A percentile compares a stretch with the other conserved stretches of the same genome.
These are phyloP conservation scores for Gonatopus flavifemur DNA, from an alignment of 1,140 invertebrate genomes.

Conservation along the genomic window DNA sequence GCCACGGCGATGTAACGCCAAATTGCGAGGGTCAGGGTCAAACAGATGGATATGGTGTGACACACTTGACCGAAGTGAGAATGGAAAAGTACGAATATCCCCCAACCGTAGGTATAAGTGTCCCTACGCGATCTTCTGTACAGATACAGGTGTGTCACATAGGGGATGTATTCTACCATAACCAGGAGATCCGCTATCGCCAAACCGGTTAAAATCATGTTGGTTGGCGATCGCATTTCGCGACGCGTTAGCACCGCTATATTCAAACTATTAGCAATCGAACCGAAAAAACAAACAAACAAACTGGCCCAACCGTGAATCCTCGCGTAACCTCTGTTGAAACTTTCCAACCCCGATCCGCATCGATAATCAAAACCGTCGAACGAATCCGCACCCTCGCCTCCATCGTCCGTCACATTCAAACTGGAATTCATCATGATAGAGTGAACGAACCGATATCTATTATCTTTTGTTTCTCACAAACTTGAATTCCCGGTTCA, in stretches of 20 bases:
- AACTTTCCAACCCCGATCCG: constrained; percentile 48
- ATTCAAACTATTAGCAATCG: constrained; percentile 89
- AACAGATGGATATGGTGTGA: constrained; percentile 91
- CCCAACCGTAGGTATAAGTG: constrained; percentile 74
- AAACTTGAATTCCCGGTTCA: too few species aligned
- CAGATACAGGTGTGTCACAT: constrained; percentile 79
- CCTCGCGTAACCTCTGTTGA: constrained; percentile 53
- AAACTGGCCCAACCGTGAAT: constrained; percentile 75
- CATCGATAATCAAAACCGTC: constrained; percentile 52
- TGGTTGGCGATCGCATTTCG: constrained; percentile 92
- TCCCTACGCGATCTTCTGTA: constrained; percentile 61
- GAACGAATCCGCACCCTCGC: constrained; percentile 5
- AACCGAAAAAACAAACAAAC: constrained; percentile 87
- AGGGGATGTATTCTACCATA: constrained; percentile 93
- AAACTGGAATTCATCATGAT: constrained; percentile 3
- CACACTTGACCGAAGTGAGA: constrained; percentile 81
- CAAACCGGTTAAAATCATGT: constrained; percentile 87
- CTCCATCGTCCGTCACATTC: constrained; percentile 19
- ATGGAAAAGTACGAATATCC: constrained; percentile 80
- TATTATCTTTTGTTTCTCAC: too few species aligned
- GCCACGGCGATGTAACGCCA: constrained; percentile 91
- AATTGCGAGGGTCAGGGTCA: constrained; percentile 87
- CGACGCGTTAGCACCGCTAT: constrained; percentile 89
- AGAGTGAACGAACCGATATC: too few species aligned
- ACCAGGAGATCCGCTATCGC: constrained; percentile 89